Evolutionary conservation across 2,888 invertebrate genomes (phyloP), one percentile per base, ranked within the genome.

Genomic region (Zeuzera pyrina): DNA sequence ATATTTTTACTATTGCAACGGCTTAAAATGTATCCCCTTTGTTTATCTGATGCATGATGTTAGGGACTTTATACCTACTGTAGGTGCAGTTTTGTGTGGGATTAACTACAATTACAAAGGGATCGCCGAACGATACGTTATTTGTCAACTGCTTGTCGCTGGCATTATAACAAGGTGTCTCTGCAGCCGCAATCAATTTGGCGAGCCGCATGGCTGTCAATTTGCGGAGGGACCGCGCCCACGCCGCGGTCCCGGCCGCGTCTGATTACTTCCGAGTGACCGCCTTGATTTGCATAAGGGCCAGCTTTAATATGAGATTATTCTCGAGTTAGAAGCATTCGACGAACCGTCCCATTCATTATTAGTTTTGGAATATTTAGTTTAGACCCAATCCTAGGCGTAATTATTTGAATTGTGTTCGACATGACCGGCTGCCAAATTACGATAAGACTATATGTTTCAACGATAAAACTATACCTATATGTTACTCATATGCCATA

Each of bases 241-340:
- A 11, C n/a, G n/a, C n/a, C 31, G 38, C 51, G 56, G 45, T 32
- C 43, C 47, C 52, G 42, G 43, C 47, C 49, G 54, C 39, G 37
- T 29, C 47, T 71, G 74, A 76, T 76, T 74, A 79, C 77, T 81
- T 79, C 74, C 78, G 73, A 78, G 65, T 78, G 77, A 74, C 78
- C 77, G 77, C 71, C 58, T 60, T 54, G 59, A 78, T 81, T 81
- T 78, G 79, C 79, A 81, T 79, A 79, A 81, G 72, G 79, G 70
- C 65, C 61, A 59, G 64, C 63, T 65, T 68, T 71, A 78, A 79
- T 77, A 73, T 64, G 71, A 69, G 71, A 79, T 81, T 78, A 79
- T 72, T 70, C 68, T 67, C 69, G 58, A 69, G 71, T 73, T 77
- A 72, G 63, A 52, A 60, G 45, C 57, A 55, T 52, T 55, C 57